Base-by-base conservation (phyloP, 2,113 vertebrate species). In the Sclerurus mexicanus region DNA sequence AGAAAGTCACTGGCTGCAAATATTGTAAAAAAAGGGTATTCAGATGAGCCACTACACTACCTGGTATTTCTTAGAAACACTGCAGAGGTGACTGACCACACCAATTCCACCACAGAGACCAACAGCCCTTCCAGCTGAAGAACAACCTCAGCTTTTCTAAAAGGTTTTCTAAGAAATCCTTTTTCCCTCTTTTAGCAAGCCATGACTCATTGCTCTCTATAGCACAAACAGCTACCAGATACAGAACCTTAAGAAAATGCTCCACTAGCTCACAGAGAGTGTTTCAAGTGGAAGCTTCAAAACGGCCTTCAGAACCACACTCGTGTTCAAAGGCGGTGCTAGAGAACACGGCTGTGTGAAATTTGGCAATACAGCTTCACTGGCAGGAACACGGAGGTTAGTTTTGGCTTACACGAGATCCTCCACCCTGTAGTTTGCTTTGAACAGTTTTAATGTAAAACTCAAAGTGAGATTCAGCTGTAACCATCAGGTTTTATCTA, bases 251-350 rank as follows among this genome's bases (percentile, higher is more conserved):
- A 87, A 94, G 95, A 90, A 96, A 95, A 94, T 28, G 86, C 95
- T 94, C 53, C 80, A 73, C 80, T 81, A 92, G 92, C 92, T 96
- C 68, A 81, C 68, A 67, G 88, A 88, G 79, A 64, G 68, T 11
- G 69, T 96, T 96, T 93, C 90, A 96, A 95, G 95, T 81, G 64
- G 66, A 76, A 95, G 90, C 88, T 95, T 96, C 93, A 93, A 92
- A 96, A 95, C 73, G 0, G 56, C 90, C 86, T 97, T 86, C 93
- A 95, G 90, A 96, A 96, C 92, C 92, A 93, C 96, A 91, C 92
- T 96, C 30, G 0, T 92, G 76, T 96, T 96, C 93, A 96, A 95
- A 97, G 88, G 92, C 96, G 93, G 93, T 95, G 92, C 93, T 96
- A 85, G 80, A 92, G 93, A 92, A 86, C 90, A 74, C 2, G 88